Base-by-base conservation (phyloP, 2,888 invertebrate species). In the Argynnis bischoffii region DNA sequence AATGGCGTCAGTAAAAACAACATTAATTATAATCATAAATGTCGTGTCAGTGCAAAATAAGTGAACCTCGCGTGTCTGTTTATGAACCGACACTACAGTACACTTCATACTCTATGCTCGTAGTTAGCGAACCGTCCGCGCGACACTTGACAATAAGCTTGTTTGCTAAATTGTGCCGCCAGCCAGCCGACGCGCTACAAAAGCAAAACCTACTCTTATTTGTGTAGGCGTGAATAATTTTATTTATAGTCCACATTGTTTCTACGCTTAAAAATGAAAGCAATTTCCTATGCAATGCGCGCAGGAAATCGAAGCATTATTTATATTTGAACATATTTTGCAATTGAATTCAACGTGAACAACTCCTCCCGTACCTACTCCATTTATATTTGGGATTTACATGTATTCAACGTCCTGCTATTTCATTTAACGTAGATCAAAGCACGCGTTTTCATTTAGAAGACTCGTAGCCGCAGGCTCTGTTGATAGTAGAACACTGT, bases 91-190 rank as follows among this genome's bases (percentile, higher is more conserved):
- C 75, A 81, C 80, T 81, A 51, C 60, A 14, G 35, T 61, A 50
- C 47, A 21, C 57, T 21, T 75, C 79, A 81, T 80, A 80, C 79
- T 76, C 76, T 76, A 78, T 77, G 55, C 59, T 54, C 66, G 59
- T 60, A 48, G 77, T 77, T 77, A 64, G 63, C 71, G 69, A 48
- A 64, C 64, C 66, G 67, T 65, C 72, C 78, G 69, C 76, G 75
- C 74, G 77, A 75, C 80, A 78, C 81, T 81, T 77, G 74, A 82
- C 81, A 82, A 80, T 84, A 80, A 82, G 79, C 79, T 80, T 77
- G 80, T 81, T 84, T 78, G 75, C 76, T 79, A 75, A 81, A 81
- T 80, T 79, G 75, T 78, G 71, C 73, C 77, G 67, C 65, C 48
- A 60, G 66, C 55, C 60, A 51, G 48, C 59, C 67, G 54, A 66